A percentile compares a stretch with the other conserved stretches of the same genome.
Conservation (phyloP, 2,888 invertebrate genomes). For the Macaria liturata region DNA sequence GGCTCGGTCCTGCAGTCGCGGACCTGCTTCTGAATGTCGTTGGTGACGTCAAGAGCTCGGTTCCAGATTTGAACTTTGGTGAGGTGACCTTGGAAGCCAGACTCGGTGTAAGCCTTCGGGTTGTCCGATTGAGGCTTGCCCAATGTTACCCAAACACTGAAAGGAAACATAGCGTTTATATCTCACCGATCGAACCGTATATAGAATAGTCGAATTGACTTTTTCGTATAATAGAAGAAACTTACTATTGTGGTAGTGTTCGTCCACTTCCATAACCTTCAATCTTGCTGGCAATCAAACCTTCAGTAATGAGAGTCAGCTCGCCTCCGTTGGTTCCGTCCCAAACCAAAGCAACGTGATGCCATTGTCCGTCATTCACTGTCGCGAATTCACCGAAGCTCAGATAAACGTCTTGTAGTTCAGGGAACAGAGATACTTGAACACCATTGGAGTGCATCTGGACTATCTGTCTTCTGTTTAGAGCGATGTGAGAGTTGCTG, state of each 20-base stretch:
- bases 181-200: too few relatives aligned
- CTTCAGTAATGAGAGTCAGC: constrained; percentile 96
- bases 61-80: constrained; percentile 98
- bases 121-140: constrained; percentile 94
- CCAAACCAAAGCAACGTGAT: constrained; percentile 98
- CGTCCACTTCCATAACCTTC: constrained; percentile 94
- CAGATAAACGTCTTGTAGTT: constrained; percentile 94
- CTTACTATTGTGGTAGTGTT: constrained; percentile 92
- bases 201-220: background rate
- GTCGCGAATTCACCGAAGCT: constrained; percentile 96
- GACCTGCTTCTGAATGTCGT: constrained; percentile 96
- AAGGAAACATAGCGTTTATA: too few relatives aligned
- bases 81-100: constrained; percentile 97
- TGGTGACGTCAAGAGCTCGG: constrained; percentile 94
- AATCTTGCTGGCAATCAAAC: constrained; percentile 95
- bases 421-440: constrained; percentile 94
- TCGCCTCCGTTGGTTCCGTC: constrained; percentile 93
- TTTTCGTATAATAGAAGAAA: constrained; percentile 25
- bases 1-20: constrained; percentile 96
- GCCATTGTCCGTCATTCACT: constrained; percentile 98
- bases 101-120: constrained; percentile 92
- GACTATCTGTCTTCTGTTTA: constrained; percentile 90
- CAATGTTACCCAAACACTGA: constrained; percentile 94
- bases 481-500: constrained; percentile 91
- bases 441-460: constrained; percentile 97